Evolutionary conservation across 2,888 invertebrate genomes (phyloP), one percentile per base, ranked within the genome.

Genomic region (Pollenia angustigena): DNA sequence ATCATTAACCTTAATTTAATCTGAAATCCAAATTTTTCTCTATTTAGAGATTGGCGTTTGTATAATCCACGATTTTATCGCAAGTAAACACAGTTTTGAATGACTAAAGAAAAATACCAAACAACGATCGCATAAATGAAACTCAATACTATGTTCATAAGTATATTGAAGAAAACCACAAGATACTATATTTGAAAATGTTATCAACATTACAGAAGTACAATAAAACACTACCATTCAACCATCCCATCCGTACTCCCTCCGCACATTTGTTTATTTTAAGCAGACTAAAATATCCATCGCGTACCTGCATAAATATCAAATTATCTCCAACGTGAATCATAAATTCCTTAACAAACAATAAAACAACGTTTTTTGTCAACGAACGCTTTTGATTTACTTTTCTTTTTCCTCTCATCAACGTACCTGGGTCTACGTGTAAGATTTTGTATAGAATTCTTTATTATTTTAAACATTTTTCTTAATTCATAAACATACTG

Each of bases 1-100:
- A 74, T 44, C 54, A 82, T 60, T 74, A 66, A 68, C 60, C 71
- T 72, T 72, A 58, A 72, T 72, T 76, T 40, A 14, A 50, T 23
- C 82, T 50, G 68, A 71, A 84, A 81, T 71, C 32, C 18, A 64
- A 78, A 46, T 89, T 72, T 89, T 86, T 88, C 89, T 81, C 76
- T 78, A 88, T 90, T 90, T 91, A 93, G 92, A 92, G 92, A 93
- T 90, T 92, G 93, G 92, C 92, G 92, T 90, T 90, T 92, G 88
- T 92, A 92, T 89, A 93, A 92, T 88, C 91, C 92, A 88, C 91
- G 92, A 84, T 91, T 90, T 89, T 91, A 93, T 90, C 92, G 92
- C 89, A 91, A 91, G 89, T 91, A 90, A 88, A 86, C 50, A 71
- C 32, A 75, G 23, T 52, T 23, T 32, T 56, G 18, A 75, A 72